Conservation (phyloP, 2,888 invertebrate genomes). For the Hypercompe scribonia region DNA sequence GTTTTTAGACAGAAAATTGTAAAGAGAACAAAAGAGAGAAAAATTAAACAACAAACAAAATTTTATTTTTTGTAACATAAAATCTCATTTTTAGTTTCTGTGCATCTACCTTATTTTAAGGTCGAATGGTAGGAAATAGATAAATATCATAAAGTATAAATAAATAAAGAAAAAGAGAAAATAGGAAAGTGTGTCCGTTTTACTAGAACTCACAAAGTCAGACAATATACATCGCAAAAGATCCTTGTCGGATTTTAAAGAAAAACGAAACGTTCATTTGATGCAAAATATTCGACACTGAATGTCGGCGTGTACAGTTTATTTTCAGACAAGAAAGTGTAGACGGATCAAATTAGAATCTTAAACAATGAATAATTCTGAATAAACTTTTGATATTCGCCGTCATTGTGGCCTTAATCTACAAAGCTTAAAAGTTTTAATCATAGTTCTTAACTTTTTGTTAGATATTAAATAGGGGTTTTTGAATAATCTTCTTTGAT, state of each 20-base stretch:
- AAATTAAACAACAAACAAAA: too few species aligned
- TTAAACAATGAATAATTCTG: slow-evolving; percentile 23
- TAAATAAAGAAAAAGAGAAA: neutral
- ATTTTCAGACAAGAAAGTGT: neutral
- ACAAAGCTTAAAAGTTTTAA: slow-evolving; percentile 61
- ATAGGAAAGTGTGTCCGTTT: neutral
- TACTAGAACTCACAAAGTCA: neutral
- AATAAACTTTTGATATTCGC: slow-evolving; percentile 51
- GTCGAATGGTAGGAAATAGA: too few species aligned
- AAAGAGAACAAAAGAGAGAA: neutral
- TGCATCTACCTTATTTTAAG: too few species aligned
- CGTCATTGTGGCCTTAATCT: slow-evolving; percentile 52
- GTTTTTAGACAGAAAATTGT: too few species aligned
- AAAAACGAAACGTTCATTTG: neutral
- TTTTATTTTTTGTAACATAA: too few species aligned
- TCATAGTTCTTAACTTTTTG: slow-evolving; percentile 51
- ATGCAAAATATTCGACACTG: neutral
- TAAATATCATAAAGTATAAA: too few species aligned
- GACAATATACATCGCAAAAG: neutral
- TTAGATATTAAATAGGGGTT: slow-evolving; percentile 31
- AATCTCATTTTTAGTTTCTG: too few species aligned
- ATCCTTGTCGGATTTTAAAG: neutral
- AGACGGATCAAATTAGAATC: slow-evolving; percentile 24
- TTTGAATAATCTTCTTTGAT: slow-evolving; percentile 33
- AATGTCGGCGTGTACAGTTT: neutral